A percentile compares a stretch with the other conserved stretches of the same genome.
These are phyloP conservation scores for Aix galericulata DNA, from an alignment of 2,113 vertebrate genomes.

Conservation along the genomic window DNA sequence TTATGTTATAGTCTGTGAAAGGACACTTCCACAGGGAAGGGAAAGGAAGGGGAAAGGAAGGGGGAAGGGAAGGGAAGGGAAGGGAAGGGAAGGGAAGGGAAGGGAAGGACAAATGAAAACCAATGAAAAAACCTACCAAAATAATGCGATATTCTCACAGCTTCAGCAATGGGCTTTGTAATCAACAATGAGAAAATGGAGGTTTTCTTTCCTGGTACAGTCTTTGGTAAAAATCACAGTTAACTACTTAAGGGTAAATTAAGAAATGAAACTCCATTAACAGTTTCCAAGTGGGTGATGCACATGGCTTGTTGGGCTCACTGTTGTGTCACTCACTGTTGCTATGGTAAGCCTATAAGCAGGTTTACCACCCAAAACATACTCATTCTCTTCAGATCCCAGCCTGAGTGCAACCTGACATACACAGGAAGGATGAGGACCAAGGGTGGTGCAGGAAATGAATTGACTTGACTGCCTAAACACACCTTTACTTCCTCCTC, in stretches of 20 bases:
- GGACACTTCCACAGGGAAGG: background rate
- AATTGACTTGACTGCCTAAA: background rate
- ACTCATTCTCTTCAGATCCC: background rate
- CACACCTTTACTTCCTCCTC: background rate
- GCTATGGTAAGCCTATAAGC: background rate
- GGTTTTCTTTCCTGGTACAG: rapidly evolving
- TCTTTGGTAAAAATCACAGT: background rate
- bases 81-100: too few species aligned
- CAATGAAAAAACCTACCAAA: background rate
- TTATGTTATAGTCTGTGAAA: background rate
- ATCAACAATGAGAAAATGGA: rapidly evolving
- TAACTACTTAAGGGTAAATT: background rate
- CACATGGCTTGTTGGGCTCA: too few species aligned
- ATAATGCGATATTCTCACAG: background rate
- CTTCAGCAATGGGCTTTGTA: background rate
- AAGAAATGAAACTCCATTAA: background rate
- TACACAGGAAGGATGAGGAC: rapidly evolving
- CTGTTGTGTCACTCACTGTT: background rate
- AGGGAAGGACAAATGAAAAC: background rate
- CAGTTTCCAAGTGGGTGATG: rapidly evolving
- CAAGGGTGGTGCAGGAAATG: background rate
- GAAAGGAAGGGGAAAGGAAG: too few species aligned
- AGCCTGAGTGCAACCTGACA: background rate
- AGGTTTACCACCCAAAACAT: background rate
- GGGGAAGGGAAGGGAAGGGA: too few species aligned